phyloP scores from a whole-genome alignment of 2,113 vertebrate species.

The Anguilla rostrata region DNA sequence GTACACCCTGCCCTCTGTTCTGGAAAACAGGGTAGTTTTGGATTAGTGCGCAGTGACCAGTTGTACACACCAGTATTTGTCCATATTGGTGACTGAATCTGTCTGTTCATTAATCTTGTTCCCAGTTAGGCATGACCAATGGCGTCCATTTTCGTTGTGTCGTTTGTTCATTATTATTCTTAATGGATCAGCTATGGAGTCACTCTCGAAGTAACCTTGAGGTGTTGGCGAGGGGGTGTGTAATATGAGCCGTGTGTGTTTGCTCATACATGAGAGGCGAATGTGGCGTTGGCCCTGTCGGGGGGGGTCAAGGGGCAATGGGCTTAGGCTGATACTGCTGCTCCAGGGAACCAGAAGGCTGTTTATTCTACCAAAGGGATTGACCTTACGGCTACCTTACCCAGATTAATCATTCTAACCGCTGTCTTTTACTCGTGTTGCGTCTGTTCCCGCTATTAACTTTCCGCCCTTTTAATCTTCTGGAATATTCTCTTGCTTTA shows the following conservation, averaged over 20 bases:
- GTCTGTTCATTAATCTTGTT: neutral
- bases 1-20: slow-evolving; percentile 19
- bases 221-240: neutral
- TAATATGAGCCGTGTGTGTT: neutral
- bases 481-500: neutral
- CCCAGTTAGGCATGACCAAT: neutral
- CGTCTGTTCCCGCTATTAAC: neutral
- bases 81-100: neutral
- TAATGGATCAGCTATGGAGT: neutral
- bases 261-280: neutral
- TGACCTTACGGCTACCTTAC: neutral
- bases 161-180: neutral
- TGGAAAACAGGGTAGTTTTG: slow-evolving; percentile 8
- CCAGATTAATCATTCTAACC: neutral
- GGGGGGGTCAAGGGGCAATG: neutral
- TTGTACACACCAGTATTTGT: neutral
- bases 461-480: neutral
- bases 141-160: neutral
- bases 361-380: slow-evolving; percentile 7
- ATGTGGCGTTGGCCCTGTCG: neutral
- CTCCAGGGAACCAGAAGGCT: neutral
- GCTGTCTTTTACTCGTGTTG: neutral
- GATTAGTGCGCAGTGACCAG: slow-evolving; percentile 22
- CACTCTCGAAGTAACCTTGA: neutral
- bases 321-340: neutral